Evolutionary conservation across 2,113 vertebrate species (phyloP), one percentile per base, ranked within the genome.

Genomic region (Tapirus terrestris): DNA sequence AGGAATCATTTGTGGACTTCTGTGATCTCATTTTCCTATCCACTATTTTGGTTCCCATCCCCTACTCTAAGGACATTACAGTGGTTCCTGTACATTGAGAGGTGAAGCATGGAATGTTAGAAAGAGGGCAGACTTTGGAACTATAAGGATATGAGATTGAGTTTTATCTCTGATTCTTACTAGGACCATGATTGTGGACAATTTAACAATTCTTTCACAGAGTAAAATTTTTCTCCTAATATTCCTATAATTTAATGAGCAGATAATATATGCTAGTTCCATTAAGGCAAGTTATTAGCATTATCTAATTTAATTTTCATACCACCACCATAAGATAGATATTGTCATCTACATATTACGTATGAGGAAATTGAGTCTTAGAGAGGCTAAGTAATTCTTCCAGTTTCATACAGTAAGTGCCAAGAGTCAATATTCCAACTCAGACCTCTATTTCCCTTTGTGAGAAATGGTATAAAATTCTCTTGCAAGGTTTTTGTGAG

Each of bases 141-240:
- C 70, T 75, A 53, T 5, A 92, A 58, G n/a, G 10, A 70, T 97
- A 80, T 33, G 3, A 14, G 3, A 9, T 45, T 89, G 31, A 89
- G 23, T 83, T 95, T 97, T 96, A 36, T 88, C 21, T 75, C 67
- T 61, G 39, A 94, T 63, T 96, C 27, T 76, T 91, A 63, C 8
- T 45, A 51, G 27, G 16, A 20, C 82, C 8, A 2, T 31, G 73
- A 51, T 60, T 65, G 36, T 96, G 20, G 53, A 11, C 1, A 68
- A 82, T 85, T 86, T 88, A 53, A n/a, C 13, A 79, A 72, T 18
- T 92, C 17, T 39, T 86, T 13, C 6, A 53, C 51, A 48, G 6
- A 76, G 21, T 51, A 72, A 93, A 31, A 39, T 33, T 92, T 39
- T 85, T 51, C 75, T 61, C 21, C 56, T 1, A 93, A 11, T 58